Evolutionary conservation across 2,797 vertebrate genomes (phyloP).

Genomic region (Anabas testudineus): DNA sequence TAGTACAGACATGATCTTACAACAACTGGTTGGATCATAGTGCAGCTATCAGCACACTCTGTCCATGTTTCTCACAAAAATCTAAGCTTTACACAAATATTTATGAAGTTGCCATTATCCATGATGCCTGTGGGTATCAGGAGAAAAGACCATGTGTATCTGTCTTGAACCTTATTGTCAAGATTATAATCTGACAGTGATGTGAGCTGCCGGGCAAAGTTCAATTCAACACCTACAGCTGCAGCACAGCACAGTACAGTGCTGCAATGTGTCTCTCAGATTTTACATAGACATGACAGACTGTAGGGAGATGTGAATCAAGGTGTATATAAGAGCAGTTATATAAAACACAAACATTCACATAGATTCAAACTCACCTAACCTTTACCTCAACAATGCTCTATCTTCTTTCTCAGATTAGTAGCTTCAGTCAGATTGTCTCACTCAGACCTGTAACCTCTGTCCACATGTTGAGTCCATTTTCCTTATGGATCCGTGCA

Average conservation of each 20-base stretch:
- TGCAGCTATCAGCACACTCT: not conserved
- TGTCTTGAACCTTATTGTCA: not conserved
- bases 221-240: conserved; percentile 13
- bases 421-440: conserved; percentile 25
- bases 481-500: conserved; percentile 18
- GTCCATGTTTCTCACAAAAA: not conserved
- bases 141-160: not conserved
- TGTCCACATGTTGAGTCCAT: conserved; percentile 21
- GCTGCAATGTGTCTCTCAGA: not conserved
- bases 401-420: conserved; percentile 7
- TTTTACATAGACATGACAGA: not conserved
- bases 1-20: not conserved
- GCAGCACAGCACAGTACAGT: not conserved
- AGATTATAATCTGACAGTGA: not conserved
- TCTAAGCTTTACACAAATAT: not conserved
- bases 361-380: conserved; percentile 59
- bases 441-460: conserved; percentile 22
- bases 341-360: not conserved
- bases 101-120: not conserved
- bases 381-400: conserved; percentile 24
- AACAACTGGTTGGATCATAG: not conserved
- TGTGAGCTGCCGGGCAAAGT: conserved; percentile 4
- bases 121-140: not conserved
- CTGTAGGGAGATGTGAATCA: no score
- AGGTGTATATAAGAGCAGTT: not conserved